A percentile compares a stretch with the other conserved stretches of the same genome.
Conservation (phyloP, 2,113 vertebrate species). For the Dicrurus megarhynchus region DNA sequence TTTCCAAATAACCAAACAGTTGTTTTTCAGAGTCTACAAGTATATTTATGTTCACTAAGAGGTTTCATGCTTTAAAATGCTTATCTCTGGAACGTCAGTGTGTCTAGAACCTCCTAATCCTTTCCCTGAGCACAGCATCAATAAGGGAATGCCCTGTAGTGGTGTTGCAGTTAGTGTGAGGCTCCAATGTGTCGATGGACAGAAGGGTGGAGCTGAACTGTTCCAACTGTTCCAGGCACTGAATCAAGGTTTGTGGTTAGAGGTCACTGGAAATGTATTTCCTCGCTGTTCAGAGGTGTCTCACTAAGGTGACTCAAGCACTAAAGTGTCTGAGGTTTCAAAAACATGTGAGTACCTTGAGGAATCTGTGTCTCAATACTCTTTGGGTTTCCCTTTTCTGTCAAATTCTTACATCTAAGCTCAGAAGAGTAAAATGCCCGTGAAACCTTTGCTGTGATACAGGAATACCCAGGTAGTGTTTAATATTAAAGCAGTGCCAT, state of each 20-base stretch:
- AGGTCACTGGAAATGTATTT: not conserved
- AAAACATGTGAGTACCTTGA: not conserved
- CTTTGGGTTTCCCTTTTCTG: not conserved
- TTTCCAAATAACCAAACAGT: not conserved
- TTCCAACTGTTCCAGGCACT: not conserved
- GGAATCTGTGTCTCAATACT: not conserved
- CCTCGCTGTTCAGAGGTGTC: not conserved
- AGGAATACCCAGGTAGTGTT: not conserved
- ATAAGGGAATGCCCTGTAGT: not conserved
- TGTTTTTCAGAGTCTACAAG: not conserved
- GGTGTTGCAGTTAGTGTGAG: rapidly evolving
- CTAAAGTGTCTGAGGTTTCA: not conserved
- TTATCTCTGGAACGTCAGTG: not conserved
- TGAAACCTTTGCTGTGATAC: not conserved
- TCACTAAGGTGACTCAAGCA: not conserved
- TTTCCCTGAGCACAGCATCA: not conserved
- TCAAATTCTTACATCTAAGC: not conserved
- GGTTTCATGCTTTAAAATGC: not conserved
- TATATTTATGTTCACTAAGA: not conserved
- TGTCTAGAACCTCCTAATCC: not conserved
- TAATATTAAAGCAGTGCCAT: rapidly evolving
- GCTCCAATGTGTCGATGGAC: rapidly evolving
- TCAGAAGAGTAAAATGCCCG: not conserved
- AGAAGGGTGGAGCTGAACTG: not conserved
- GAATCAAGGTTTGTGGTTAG: not conserved